phyloP scores from a whole-genome alignment of 1,140 invertebrate species.

The Harpegnathos saltator region DNA sequence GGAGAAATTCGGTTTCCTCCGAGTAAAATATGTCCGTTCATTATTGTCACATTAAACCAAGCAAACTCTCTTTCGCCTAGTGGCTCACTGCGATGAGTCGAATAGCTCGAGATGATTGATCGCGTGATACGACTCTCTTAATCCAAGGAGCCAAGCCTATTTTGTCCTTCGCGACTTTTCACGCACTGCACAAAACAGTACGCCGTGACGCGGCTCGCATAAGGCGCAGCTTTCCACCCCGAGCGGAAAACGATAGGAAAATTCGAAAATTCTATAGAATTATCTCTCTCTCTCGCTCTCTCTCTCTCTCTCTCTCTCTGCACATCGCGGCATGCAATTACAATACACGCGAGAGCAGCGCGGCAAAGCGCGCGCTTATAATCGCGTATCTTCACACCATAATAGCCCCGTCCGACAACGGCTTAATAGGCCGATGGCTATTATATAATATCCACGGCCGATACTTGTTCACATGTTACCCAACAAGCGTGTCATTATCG shows the following conservation, averaged over 20 bases:
- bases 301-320: too few species aligned
- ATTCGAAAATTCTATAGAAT: conserved; percentile 53
- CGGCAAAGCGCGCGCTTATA: conserved; percentile 18
- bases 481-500: conserved; percentile 60
- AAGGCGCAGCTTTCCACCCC: conserved; percentile 14
- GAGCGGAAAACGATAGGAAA: conserved; percentile 19
- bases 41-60: too few species aligned
- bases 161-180: neutral
- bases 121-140: too few species aligned
- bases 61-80: too few species aligned
- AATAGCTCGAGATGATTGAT: too few species aligned
- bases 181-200: neutral
- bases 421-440: conserved; percentile 47
- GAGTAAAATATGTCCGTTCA: too few species aligned
- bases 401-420: conserved; percentile 49
- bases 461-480: conserved; percentile 55
- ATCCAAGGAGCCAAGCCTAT: too few species aligned
- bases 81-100: too few species aligned
- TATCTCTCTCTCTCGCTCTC: too few species aligned
- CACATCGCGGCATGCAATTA: conserved; percentile 21
- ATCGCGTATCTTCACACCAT: conserved; percentile 43
- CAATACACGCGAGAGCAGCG: conserved; percentile 23
- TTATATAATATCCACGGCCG: conserved; percentile 57
- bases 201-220: neutral
- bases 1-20: too few species aligned